Conservation (phyloP, 1,140 invertebrate species). For the Prorops nasuta region DNA sequence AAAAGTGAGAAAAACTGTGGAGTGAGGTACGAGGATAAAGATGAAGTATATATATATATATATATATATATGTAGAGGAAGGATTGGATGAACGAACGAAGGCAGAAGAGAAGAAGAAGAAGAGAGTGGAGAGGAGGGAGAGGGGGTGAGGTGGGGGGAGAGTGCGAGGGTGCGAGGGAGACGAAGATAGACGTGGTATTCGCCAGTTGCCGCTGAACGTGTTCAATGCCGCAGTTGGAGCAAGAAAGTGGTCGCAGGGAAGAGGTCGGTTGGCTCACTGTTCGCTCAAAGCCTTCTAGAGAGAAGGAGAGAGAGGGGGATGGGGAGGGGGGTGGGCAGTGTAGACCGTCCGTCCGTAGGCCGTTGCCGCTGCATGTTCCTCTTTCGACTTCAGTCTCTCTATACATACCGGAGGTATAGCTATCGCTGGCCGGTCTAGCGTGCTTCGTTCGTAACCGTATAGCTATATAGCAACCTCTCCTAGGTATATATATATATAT, state of each 20-base stretch:
- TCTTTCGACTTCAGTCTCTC: too few species aligned
- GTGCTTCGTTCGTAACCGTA: too few species aligned
- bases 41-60: too few species aligned
- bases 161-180: conserved; percentile 7
- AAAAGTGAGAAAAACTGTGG: background rate
- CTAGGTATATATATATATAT: too few species aligned
- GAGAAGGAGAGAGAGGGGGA: conserved; percentile 3
- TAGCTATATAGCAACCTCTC: too few species aligned
- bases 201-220: conserved; percentile 57
- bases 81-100: background rate
- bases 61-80: too few species aligned
- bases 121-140: background rate
- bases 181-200: conserved; percentile 39
- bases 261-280: too few species aligned
- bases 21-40: background rate
- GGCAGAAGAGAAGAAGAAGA: background rate
- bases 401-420: too few species aligned
- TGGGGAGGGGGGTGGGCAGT: too few species aligned
- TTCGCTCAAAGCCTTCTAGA: background rate
- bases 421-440: too few species aligned
- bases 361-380: too few species aligned
- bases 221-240: conserved; percentile 51
- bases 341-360: too few species aligned
- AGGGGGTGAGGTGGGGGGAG: conserved; percentile 2
- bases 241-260: conserved; percentile 39